Base-by-base conservation (phyloP, 2,888 invertebrate genomes). In the Amphipoea lucens region DNA sequence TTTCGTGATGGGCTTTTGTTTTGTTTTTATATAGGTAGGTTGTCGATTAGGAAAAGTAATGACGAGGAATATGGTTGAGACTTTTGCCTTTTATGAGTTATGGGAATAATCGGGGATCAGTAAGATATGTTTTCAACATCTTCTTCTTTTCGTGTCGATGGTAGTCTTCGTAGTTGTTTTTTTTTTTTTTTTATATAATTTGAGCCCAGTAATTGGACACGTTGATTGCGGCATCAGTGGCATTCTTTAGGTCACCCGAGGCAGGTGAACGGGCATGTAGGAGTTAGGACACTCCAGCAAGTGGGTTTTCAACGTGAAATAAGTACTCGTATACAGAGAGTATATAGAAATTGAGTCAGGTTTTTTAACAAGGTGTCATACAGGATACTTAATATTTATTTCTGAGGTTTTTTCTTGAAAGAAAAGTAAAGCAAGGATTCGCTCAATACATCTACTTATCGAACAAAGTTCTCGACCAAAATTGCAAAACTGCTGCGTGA, bases 1-100 rank as follows among this genome's bases (percentile, higher is more conserved):
- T 78, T 83, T 73, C 63, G 70, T 71, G 77, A 75, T 71, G 67
- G 57, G 42, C n/a, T 82, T 67, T 83, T 83, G 70, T 82, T 75
- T 85, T 71, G 20, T 78, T 63, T 7, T 57, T 23, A 29, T 67
- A 40, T 40, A 40, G 40, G 40, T 40, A 80, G 85, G 67, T 81
- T 82, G n/a, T 57, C 48, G 57, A 14, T 63, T 65, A 51, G 12
- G 42, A 23, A 36, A 45, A 67, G 23, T 54, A 17, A 40, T 42
- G 14, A 60, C 0, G 7, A 42, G 4, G 23, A 66, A 67, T 45
- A 14, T 45, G 17, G 5, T 23, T 20, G 23, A 14, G 36, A 42
- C 0, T 67, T 51, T n/a, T 62, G 7, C 11, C 20, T 60, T 29
- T 3, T 23, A 51, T 51, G 14, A 66, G 57, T 40, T 40, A 17